Evolutionary conservation across 2,113 vertebrate genomes (phyloP), one percentile per base, ranked within the genome.

Genomic region (Aplodontia rufa): DNA sequence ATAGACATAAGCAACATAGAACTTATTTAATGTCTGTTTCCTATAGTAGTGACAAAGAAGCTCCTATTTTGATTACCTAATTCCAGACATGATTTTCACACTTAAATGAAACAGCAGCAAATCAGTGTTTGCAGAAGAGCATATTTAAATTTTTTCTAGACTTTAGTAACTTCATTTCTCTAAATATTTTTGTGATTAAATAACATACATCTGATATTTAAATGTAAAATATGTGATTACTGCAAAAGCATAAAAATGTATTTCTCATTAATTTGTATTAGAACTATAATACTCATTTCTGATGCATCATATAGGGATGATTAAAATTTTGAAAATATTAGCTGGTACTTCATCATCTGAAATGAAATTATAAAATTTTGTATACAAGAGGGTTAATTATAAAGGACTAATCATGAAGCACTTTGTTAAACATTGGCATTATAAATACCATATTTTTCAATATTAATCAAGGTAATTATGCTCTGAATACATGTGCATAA

Each of bases 401-500:
- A 96, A 97, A 93, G 49, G 55, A 24, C 87, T 95, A 92, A 97
- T 95, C 76, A 95, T 79, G 58, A 83, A 86, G 80, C 45, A 93
- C 45, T 96, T 96, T 90, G 84, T 88, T 96, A 94, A 96, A 95
- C 76, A 95, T 24, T 82, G 53, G n/a, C 30, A 92, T 93, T 96
- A 86, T 95, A 93, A 97, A 95, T 95, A 90, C 75, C 35, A 68
- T 88, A 92, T 88, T 93, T 91, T 68, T 82, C 92, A 87, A 72
- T 97, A 94, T 94, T 97, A 95, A 91, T 97, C 79, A 97, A 95
- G 87, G 90, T 97, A 96, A 96, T 97, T 98, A 92, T 94, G 45
- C 55, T 95, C 81, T 93, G 82, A 49, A 79, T 95, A 96, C 96
- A 95, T 94, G 81, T 96, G 72, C 92, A 90, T 90, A 96, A 93